phyloP scores from a whole-genome alignment of 1,140 invertebrate species.

The Bathynomus jamesi region DNA sequence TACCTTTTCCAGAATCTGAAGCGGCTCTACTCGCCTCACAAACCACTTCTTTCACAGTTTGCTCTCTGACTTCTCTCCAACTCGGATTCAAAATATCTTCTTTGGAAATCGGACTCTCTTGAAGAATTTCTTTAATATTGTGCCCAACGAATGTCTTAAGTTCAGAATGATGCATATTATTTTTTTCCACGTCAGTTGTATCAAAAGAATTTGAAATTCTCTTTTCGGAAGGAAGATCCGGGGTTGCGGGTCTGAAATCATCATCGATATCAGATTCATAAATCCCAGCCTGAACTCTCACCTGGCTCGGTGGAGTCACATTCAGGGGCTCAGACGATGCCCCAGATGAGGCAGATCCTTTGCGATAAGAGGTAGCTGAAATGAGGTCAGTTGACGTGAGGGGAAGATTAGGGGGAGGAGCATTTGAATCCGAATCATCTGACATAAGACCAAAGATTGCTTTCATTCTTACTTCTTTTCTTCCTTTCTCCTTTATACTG shows the following conservation, averaged over 20 bases:
- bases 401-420: constrained; percentile 11
- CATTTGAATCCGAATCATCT: constrained; percentile 52
- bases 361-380: constrained; percentile 18
- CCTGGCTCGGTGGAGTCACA: constrained; percentile 19
- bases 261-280: constrained; percentile 31
- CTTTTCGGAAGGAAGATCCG: constrained; percentile 5
- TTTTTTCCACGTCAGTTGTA: not conserved
- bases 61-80: not conserved
- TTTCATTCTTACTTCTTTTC: constrained; percentile 64
- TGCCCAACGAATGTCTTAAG: not conserved
- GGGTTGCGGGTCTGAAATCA: constrained; percentile 1
- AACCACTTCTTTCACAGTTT: not conserved
- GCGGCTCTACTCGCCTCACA: constrained; percentile 4
- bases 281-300: constrained; percentile 13
- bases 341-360: constrained; percentile 27
- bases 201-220: not conserved
- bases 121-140: constrained; percentile 8
- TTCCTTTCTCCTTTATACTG: constrained; percentile 44
- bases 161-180: constrained; percentile 1
- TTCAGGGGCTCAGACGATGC: constrained; percentile 12
- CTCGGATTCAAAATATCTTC: not conserved
- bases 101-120: not conserved
- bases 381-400: not conserved
- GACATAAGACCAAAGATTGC: constrained; percentile 78
- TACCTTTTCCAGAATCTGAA: constrained; percentile 25